Evolutionary conservation across 2,113 vertebrate species (phyloP).

Genomic region (Peucedramus taeniatus): DNA sequence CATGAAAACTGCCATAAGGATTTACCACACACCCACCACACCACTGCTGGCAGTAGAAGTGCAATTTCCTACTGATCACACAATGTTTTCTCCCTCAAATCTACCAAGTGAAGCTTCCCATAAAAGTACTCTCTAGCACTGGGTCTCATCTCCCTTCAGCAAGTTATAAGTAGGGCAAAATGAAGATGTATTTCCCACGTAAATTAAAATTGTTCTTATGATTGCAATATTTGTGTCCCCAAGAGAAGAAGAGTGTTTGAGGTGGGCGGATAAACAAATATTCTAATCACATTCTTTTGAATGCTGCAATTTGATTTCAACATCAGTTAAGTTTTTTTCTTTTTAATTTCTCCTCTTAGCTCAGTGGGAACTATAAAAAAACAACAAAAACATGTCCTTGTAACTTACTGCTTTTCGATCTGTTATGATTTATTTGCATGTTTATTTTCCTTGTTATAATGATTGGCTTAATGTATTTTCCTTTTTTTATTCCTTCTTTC

Average conservation of each 20-base stretch:
- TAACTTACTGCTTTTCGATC: not conserved
- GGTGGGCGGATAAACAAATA: constrained; percentile 47
- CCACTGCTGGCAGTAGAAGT: not conserved
- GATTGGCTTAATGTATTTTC: not conserved
- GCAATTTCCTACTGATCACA: not conserved
- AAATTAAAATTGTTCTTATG: constrained; percentile 42
- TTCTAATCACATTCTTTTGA: constrained; percentile 32
- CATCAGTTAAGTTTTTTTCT: not conserved
- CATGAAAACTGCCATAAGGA: not conserved
- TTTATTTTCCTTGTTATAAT: constrained; percentile 19
- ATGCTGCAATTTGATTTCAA: constrained; percentile 37
- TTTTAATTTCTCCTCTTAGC: not conserved
- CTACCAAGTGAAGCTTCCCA: not conserved
- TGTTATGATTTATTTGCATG: not conserved
- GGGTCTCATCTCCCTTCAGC: not conserved
- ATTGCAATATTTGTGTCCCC: constrained; percentile 46
- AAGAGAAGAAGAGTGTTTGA: constrained; percentile 4
- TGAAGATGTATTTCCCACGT: constrained; percentile 19
- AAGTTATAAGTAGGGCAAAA: not conserved
- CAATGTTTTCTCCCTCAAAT: not conserved
- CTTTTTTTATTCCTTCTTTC: not conserved
- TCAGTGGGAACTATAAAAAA: not conserved
- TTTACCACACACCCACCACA: not conserved
- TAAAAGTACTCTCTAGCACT: not conserved
- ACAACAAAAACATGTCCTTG: not conserved